Evolutionary conservation across 2,113 vertebrate genomes (phyloP).

Genomic region (Malurus elegans): DNA sequence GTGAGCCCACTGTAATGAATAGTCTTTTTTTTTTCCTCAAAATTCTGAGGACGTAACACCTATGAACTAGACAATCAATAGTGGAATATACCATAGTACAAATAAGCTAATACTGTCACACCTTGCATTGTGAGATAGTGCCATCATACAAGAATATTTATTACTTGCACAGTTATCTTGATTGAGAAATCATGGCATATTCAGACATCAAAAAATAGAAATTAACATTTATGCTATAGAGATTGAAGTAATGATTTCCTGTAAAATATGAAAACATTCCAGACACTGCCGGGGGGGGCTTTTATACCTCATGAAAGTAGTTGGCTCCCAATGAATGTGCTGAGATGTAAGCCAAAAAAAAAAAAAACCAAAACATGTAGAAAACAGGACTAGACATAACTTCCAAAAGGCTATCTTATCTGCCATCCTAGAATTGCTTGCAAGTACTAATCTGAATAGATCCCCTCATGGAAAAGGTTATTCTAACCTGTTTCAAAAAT

Average conservation of each 20-base stretch:
- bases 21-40: background rate
- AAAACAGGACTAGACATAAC: background rate
- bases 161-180: background rate
- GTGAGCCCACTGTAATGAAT: background rate
- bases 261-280: background rate
- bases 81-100: background rate
- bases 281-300: accelerated
- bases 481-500: background rate
- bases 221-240: background rate
- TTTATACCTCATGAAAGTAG: background rate
- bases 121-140: background rate
- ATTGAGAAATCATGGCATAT: background rate
- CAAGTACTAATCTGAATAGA: background rate
- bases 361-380: background rate
- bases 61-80: background rate
- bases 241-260: background rate
- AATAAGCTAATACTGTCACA: background rate
- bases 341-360: background rate
- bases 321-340: background rate
- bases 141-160: background rate
- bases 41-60: background rate
- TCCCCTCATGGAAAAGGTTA: background rate
- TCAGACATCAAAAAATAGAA: background rate
- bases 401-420: background rate
- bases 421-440: background rate